phyloP scores from a whole-genome alignment of 2,113 vertebrate genomes.

The Cyanocitta stelleri region DNA sequence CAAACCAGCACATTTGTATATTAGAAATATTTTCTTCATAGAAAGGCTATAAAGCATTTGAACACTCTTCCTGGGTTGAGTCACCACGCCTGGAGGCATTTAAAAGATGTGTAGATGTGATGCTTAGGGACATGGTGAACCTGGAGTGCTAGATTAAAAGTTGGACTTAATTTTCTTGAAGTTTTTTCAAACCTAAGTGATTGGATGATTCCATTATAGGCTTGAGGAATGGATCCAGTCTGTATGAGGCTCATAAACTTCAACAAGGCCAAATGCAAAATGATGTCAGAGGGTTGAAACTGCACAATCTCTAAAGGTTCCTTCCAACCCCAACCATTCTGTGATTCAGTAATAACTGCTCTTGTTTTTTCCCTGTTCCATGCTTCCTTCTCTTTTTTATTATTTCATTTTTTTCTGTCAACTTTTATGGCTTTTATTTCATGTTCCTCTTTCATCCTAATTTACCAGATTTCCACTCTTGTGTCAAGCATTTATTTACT shows the following conservation, averaged over 20 bases:
- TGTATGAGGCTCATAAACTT: neutral
- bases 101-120: neutral
- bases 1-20: neutral
- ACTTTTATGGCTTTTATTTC: neutral
- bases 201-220: neutral
- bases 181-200: neutral
- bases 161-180: neutral
- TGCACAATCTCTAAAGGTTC: neutral
- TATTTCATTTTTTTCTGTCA: neutral
- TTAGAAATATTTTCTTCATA: neutral
- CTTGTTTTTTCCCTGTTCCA: neutral
- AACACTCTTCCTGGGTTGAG: neutral
- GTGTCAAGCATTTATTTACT: neutral
- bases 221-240: neutral
- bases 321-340: neutral
- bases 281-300: neutral
- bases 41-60: neutral
- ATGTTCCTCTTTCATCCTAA: neutral
- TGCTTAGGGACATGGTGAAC: neutral
- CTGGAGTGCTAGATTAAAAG: neutral
- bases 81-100: neutral
- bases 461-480: neutral
- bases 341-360: neutral
- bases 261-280: neutral
- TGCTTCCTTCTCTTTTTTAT: neutral